These are phyloP conservation scores for Stichodactyla helianthus DNA, from an alignment of 64 coral and sea anemone species.

Conservation along the genomic window DNA sequence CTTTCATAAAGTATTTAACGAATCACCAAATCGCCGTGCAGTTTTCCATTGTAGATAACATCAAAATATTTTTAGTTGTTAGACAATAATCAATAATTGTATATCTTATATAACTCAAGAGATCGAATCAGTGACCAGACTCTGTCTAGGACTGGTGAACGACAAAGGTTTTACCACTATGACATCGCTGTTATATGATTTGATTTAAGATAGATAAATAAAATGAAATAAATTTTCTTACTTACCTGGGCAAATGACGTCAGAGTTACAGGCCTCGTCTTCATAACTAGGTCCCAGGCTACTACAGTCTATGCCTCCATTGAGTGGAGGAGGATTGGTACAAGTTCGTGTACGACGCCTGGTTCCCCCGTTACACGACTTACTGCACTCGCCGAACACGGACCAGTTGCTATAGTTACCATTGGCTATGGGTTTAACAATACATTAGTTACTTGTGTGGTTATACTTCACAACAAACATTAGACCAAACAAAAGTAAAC, in stretches of 20 bases:
- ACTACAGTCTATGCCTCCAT: conserved; percentile 30
- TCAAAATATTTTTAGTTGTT: too few relatives aligned
- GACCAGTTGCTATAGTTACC: conserved; percentile 27
- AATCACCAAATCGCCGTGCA: too few relatives aligned
- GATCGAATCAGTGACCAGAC: too few relatives aligned
- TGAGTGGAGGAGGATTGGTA: conserved; percentile 31
- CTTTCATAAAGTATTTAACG: too few relatives aligned
- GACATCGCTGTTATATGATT: too few relatives aligned
- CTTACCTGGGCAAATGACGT: conserved; percentile 37
- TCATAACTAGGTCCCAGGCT: background rate
- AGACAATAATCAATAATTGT: too few relatives aligned
- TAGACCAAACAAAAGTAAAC: background rate
- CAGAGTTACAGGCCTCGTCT: background rate
- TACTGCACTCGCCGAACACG: conserved; percentile 18
- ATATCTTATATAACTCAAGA: too few relatives aligned
- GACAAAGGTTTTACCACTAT: too few relatives aligned
- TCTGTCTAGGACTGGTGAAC: too few relatives aligned
- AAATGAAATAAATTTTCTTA: background rate
- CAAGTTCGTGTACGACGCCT: conserved; percentile 27
- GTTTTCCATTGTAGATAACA: too few relatives aligned
- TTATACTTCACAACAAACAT: background rate
- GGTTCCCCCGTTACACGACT: conserved; percentile 23
- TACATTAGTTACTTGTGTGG: background rate
- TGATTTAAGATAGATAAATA: too few relatives aligned
- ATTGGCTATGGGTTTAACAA: conserved; percentile 5